Conservation (phyloP, 2,113 vertebrate genomes). For the Mirounga angustirostris region DNA sequence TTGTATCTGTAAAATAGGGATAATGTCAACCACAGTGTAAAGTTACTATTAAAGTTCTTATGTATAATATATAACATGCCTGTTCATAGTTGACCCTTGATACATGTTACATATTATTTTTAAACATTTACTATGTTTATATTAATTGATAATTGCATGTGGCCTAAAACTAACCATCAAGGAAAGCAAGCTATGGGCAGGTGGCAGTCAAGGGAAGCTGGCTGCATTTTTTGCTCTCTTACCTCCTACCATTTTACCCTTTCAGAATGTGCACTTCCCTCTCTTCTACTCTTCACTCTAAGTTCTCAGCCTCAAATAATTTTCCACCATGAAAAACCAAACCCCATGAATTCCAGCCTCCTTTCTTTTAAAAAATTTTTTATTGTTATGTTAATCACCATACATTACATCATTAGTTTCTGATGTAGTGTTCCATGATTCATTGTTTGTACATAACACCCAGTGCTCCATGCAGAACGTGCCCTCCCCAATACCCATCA, state of each 20-base stretch:
- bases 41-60: neutral
- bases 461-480: no score
- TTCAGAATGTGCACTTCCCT: neutral
- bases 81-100: neutral
- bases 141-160: constrained; percentile 51
- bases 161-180: constrained; percentile 51
- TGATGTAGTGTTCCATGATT: no score
- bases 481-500: no score
- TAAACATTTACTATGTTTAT: neutral
- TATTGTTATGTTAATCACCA: no score
- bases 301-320: neutral
- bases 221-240: neutral
- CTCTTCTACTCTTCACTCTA: neutral
- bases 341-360: neutral
- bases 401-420: no score
- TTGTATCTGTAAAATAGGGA: neutral
- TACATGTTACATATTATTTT: neutral
- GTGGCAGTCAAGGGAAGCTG: neutral
- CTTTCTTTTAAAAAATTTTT: neutral
- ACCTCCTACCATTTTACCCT: neutral
- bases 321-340: neutral
- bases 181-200: neutral
- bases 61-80: neutral
- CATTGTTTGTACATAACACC: no score
- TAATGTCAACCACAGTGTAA: neutral